Conservation (phyloP, 2,113 vertebrate genomes). For the Corythoichthys intestinalis region DNA sequence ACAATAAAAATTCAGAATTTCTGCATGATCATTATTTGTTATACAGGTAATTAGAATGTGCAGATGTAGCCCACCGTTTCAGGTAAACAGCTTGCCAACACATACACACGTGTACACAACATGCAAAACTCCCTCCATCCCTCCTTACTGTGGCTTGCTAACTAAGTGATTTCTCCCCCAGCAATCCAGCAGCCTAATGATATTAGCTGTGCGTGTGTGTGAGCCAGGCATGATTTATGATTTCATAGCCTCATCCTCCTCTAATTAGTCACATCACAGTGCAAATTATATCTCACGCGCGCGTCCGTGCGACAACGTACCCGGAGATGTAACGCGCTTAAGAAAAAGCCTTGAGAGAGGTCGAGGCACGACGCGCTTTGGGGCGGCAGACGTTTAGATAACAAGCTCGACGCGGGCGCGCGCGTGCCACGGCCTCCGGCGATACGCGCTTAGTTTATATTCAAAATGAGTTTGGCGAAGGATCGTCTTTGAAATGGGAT, state of each 20-base stretch:
- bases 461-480: conserved; percentile 52
- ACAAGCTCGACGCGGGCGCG: not conserved
- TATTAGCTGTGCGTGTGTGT: conserved; percentile 50
- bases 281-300: not conserved
- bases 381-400: not conserved
- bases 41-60: no score
- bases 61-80: not conserved
- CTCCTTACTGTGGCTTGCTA: conserved; percentile 41
- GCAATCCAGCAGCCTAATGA: conserved; percentile 56
- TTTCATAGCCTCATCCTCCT: conserved; percentile 58
- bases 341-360: not conserved
- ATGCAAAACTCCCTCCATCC: conserved; percentile 15
- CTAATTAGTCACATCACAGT: conserved; percentile 59
- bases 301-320: conserved; percentile 2
- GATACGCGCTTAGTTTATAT: conserved; percentile 54
- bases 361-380: not conserved
- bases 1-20: no score
- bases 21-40: no score
- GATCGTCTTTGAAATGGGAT: conserved; percentile 64
- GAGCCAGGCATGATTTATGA: conserved; percentile 60
- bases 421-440: not conserved
- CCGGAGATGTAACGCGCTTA: not conserved
- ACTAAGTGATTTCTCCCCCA: conserved; percentile 45
- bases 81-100: not conserved
- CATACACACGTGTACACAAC: not conserved